phyloP scores from a whole-genome alignment of 2,797 vertebrate species.

The Antennarius maculatus region DNA sequence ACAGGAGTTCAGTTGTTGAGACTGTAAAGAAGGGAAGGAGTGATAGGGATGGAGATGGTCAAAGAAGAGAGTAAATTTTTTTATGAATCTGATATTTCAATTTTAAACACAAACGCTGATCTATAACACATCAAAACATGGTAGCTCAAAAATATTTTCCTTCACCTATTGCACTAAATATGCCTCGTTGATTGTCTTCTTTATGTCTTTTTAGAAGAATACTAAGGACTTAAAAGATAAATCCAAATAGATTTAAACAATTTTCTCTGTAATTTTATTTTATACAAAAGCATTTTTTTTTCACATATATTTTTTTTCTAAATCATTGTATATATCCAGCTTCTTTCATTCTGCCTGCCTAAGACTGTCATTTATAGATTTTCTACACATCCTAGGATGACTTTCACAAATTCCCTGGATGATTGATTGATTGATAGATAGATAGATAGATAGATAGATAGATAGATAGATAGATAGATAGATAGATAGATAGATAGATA shows the following conservation, averaged over 20 bases:
- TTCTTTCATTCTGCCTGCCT: slow-evolving; percentile 12
- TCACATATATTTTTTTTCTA: slow-evolving; percentile 10
- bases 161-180: neutral
- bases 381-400: slow-evolving; percentile 8
- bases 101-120: slow-evolving; percentile 25
- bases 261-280: slow-evolving; percentile 8
- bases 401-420: slow-evolving; percentile 9
- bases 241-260: neutral
- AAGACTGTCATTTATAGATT: slow-evolving; percentile 34
- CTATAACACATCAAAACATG: slow-evolving; percentile 20
- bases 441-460: too few relatives aligned
- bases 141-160: slow-evolving; percentile 15
- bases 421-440: too few relatives aligned
- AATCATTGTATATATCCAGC: slow-evolving; percentile 17
- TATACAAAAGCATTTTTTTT: neutral
- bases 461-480: too few relatives aligned
- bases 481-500: too few relatives aligned
- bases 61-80: slow-evolving; percentile 32
- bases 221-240: neutral
- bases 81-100: slow-evolving; percentile 26
- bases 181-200: neutral
- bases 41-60: slow-evolving; percentile 2
- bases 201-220: neutral
- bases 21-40: slow-evolving; percentile 9
- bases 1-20: slow-evolving; percentile 38